Evolutionary conservation across 2,888 invertebrate genomes (phyloP).

Genomic region (Nephrotoma appendiculata): DNA sequence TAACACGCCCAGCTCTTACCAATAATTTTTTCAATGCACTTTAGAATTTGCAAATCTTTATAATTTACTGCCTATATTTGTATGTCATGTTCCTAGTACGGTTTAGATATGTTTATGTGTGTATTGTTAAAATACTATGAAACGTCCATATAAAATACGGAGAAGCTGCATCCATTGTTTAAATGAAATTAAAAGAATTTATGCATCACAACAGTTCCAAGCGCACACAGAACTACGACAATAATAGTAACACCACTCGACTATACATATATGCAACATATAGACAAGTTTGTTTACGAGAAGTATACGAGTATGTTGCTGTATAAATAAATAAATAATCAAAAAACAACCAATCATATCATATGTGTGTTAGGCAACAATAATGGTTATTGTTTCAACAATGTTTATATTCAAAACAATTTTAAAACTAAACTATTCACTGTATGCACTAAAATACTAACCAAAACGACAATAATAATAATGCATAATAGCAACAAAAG

Average conservation of each 20-base stretch:
- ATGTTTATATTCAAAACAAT: neutral
- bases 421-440: neutral
- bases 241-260: neutral
- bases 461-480: neutral
- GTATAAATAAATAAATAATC: neutral
- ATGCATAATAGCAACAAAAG: neutral
- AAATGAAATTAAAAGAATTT: neutral
- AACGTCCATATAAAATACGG: neutral
- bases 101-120: neutral
- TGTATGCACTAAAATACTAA: neutral
- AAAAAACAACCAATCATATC: neutral
- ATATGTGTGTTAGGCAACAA: neutral
- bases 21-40: neutral
- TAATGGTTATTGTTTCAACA: neutral
- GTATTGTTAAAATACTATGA: neutral
- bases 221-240: neutral
- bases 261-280: neutral
- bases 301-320: neutral
- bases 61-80: neutral
- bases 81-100: neutral
- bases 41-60: neutral
- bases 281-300: no score
- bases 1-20: no score
- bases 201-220: neutral
- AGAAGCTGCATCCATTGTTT: neutral